Conservation (phyloP, 2,888 invertebrate genomes). For the Cantharis flavilabris region DNA sequence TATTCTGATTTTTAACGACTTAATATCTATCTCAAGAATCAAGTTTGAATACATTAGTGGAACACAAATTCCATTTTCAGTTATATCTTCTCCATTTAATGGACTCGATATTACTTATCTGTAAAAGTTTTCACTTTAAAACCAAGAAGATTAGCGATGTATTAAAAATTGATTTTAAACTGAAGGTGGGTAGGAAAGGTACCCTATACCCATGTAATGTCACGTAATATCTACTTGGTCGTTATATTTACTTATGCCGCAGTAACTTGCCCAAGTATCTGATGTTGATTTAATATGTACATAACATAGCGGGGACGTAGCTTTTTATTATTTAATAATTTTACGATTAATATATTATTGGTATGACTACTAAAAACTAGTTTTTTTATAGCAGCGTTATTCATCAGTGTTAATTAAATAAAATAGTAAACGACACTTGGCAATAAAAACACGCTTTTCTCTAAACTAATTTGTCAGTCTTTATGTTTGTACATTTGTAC, state of each 20-base stretch:
- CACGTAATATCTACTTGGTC: background rate
- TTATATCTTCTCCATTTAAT: slow-evolving; percentile 12
- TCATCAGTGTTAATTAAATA: background rate
- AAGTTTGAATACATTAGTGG: slow-evolving; percentile 14
- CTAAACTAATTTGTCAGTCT: background rate
- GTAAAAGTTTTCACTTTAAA: background rate
- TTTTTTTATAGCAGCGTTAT: background rate
- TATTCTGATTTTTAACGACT: slow-evolving; percentile 15
- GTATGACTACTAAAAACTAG: background rate
- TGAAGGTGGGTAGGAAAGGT: background rate
- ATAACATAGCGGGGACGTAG: background rate
- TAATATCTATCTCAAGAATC: slow-evolving; percentile 13
- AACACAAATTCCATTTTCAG: slow-evolving; percentile 11
- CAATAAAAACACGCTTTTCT: background rate
- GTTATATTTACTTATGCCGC: background rate
- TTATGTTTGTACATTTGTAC: background rate
- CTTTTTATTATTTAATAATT: background rate
- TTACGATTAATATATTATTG: background rate
- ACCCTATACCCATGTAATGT: background rate
- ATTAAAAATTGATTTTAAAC: background rate
- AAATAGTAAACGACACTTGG: background rate
- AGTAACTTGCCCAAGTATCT: background rate
- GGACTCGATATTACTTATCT: background rate
- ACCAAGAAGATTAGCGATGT: background rate
- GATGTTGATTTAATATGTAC: background rate